These are phyloP conservation scores for Philereme transversata DNA, from an alignment of 2,888 invertebrate species.

Conservation along the genomic window DNA sequence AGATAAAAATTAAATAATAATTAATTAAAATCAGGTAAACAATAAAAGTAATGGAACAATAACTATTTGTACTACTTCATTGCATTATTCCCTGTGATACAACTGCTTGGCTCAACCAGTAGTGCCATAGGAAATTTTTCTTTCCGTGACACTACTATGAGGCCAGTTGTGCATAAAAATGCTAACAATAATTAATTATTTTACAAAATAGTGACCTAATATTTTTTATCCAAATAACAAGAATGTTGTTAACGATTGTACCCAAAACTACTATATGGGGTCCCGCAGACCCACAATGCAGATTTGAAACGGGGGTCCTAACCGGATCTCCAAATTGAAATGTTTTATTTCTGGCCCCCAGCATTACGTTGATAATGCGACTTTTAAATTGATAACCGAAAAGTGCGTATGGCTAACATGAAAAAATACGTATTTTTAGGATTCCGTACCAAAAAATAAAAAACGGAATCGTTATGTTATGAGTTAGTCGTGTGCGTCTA, in stretches of 20 bases:
- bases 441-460: conserved; percentile 4
- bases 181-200: too few species aligned
- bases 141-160: too few species aligned
- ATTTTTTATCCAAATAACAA: conserved; percentile 20
- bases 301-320: conserved; percentile 76
- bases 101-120: too few species aligned
- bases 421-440: conserved; percentile 50
- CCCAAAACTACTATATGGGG: conserved; percentile 76
- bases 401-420: conserved; percentile 66
- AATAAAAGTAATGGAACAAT: too few species aligned
- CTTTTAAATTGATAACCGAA: conserved; percentile 82
- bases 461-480: neutral
- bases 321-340: conserved; percentile 84
- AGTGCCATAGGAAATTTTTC: too few species aligned
- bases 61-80: too few species aligned
- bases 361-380: conserved; percentile 75
- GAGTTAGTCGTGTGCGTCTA: too few species aligned
- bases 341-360: conserved; percentile 78
- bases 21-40: too few species aligned
- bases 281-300: conserved; percentile 79
- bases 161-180: too few species aligned
- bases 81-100: too few species aligned
- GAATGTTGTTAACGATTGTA: conserved; percentile 52
- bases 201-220: conserved; percentile 4
- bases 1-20: too few species aligned